These are phyloP conservation scores for Protomyctophum bolini DNA, from an alignment of 2,113 vertebrate species.

Conservation along the genomic window DNA sequence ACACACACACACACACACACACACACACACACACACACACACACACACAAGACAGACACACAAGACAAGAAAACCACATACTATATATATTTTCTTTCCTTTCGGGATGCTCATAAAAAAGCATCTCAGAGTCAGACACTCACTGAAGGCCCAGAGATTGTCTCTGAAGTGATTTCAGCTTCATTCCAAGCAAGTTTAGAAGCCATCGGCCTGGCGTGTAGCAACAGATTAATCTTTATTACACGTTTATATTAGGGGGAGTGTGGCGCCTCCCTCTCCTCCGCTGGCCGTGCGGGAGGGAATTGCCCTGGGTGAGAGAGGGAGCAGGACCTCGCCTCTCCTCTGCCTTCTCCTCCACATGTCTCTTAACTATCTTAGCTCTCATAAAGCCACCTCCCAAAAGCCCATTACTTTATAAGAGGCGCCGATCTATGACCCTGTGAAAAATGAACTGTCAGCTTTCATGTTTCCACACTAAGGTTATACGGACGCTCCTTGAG, in stretches of 20 bases:
- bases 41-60: too few species aligned
- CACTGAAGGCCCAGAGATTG: slow-evolving; percentile 71
- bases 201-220: slow-evolving; percentile 78
- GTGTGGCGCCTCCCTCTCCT: slow-evolving; percentile 52
- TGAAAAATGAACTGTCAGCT: slow-evolving; percentile 87
- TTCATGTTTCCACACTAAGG: slow-evolving; percentile 84
- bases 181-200: slow-evolving; percentile 84
- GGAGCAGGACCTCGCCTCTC: slow-evolving; percentile 78
- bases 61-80: too few species aligned
- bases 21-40: slow-evolving; percentile 6
- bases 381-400: slow-evolving; percentile 83
- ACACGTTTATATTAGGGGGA: slow-evolving; percentile 82
- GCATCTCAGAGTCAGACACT: slow-evolving; percentile 51
- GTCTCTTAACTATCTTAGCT: slow-evolving; percentile 85
- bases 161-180: slow-evolving; percentile 82
- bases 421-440: slow-evolving; percentile 81
- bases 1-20: slow-evolving; percentile 40
- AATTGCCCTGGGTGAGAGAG: slow-evolving; percentile 75
- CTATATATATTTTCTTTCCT: slow-evolving; percentile 28
- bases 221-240: slow-evolving; percentile 87
- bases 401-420: slow-evolving; percentile 86
- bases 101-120: slow-evolving; percentile 59
- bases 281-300: slow-evolving; percentile 64
- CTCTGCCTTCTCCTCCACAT: slow-evolving; percentile 79
- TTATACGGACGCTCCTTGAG: slow-evolving; percentile 78